Evolutionary conservation across 1,140 invertebrate species (phyloP).

Genomic region (Mycetomoellerius zeteki): DNA sequence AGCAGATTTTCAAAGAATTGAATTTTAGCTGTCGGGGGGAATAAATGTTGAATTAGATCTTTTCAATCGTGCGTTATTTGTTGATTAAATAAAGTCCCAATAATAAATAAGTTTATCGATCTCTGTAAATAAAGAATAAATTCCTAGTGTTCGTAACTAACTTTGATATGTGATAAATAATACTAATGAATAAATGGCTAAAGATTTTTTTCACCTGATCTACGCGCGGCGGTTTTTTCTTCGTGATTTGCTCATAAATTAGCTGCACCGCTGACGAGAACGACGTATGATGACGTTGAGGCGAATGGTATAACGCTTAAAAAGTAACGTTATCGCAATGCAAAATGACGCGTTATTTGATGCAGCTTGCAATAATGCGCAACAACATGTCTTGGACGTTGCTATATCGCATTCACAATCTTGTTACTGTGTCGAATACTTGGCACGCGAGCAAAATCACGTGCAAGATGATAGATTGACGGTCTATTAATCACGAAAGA

Average conservation of each 20-base stretch:
- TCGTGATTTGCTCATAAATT: conserved; percentile 27
- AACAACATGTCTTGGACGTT: background rate
- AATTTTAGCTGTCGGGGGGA: background rate
- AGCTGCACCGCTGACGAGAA: background rate
- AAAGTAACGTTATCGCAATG: conserved; percentile 13
- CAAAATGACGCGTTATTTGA: conserved; percentile 16
- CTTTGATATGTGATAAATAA: background rate
- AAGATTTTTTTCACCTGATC: background rate
- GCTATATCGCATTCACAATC: background rate
- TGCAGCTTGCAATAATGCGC: conserved; percentile 8
- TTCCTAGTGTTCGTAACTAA: background rate
- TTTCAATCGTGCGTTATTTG: background rate
- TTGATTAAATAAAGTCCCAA: background rate
- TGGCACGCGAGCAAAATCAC: conserved; percentile 34
- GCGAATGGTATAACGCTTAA: conserved; percentile 13
- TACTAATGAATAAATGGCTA: background rate
- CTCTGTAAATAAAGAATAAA: background rate
- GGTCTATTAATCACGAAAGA: conserved; percentile 25
- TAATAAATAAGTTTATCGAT: background rate
- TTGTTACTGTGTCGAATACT: conserved; percentile 12
- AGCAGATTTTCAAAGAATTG: background rate
- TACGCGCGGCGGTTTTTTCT: background rate
- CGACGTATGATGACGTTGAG: conserved; percentile 26
- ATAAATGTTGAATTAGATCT: background rate
- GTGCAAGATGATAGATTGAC: conserved; percentile 27